Evolutionary conservation across 2,113 vertebrate genomes (phyloP), one percentile per base, ranked within the genome.

Genomic region (Ivindomyrus marchei): DNA sequence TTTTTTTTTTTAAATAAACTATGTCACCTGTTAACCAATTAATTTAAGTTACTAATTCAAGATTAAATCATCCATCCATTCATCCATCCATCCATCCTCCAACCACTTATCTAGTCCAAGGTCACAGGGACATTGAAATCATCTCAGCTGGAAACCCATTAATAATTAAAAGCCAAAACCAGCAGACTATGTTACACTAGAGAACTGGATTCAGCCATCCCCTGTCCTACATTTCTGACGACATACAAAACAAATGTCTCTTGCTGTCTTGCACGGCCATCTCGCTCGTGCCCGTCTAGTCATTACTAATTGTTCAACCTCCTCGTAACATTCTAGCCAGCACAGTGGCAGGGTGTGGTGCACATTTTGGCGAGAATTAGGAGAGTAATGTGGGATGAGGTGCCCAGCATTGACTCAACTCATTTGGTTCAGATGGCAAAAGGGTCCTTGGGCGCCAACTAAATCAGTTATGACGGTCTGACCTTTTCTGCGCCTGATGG

Each of bases 401-500:
- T 87, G 83, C 87, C 46, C 39, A 87, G 90, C 53, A 49, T 89
- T 47, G 83, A 88, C 85, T 91, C 89, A 53, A 88, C 89, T 90
- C 88, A 91, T 91, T 92, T 90, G 90, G 88, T 91, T 90, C 90
- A 91, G 27, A 27, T 62, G 45, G 90, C 83, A 87, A 74, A 50
- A 90, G 89, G 90, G 86, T 89, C 84, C 88, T 89, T 88, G 88
- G 80, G 83, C 80, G 84, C 87, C 90, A 53, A 74, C 88, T 85
- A 89, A 91, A 92, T 92, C 90, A 92, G 91, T 89, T 88, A 89
- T 91, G 87, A 88, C 46, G 88, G 87, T 39, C 88, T 91, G 92
- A 92, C 91, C 88, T 90, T 92, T 91, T 6, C 88, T 77, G 50
- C 83, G 39, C 66, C 91, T 88, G 89, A 89, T 89, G 90, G 90